Base-by-base conservation (phyloP, 2,113 vertebrate species). In the Drymodes brunneopygia region DNA sequence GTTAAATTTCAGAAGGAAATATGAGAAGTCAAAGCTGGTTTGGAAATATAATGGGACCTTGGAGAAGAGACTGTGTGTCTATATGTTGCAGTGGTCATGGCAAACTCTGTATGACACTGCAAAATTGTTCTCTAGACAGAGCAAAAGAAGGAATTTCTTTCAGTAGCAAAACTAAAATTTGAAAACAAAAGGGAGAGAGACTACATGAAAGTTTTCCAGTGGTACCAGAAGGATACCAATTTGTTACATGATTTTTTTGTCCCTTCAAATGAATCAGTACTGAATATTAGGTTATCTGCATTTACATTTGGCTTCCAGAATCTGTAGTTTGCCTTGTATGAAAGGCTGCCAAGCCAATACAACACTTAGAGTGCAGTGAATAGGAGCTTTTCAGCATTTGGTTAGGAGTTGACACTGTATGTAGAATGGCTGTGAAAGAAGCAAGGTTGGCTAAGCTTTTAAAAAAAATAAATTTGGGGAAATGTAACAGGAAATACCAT, bases 381-480 rank as follows among this genome's bases (percentile, higher is more conserved):
- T 13, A 14, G 17, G 22, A 28, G 20, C 4, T 73, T 82, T 81
- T 56, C 71, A 56, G 51, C 70, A 40, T 58, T 57, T 51, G 47
- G 4, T 27, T 40, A 18, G 16, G 18, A 38, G 7, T 6, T 80
- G 45, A 60, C 12, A 6, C 44, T 1, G 0, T 60, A 2, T 4
- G 23, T 56, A 28, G 17, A 72, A 51, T 25, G 18, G 7, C 15
- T 42, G 61, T 48, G 36, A 15, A 85, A 87, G 38, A 91, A 91
- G 60, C 27, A 38, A 81, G 22, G 40, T 44, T 92, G 53, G 45
- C 35, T 72, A 47, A 54, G 47, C 5, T 9, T 57, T 8, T 15
- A 12, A 6, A 20, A 67, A 66, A 12, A 20, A 54, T 8, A 33
- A 56, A 56, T 9, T n/a, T 50, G 5, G 31, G 22, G 10, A 50